These are phyloP conservation scores for Apeltes quadracus DNA, from an alignment of 2,113 vertebrate genomes.

Conservation along the genomic window DNA sequence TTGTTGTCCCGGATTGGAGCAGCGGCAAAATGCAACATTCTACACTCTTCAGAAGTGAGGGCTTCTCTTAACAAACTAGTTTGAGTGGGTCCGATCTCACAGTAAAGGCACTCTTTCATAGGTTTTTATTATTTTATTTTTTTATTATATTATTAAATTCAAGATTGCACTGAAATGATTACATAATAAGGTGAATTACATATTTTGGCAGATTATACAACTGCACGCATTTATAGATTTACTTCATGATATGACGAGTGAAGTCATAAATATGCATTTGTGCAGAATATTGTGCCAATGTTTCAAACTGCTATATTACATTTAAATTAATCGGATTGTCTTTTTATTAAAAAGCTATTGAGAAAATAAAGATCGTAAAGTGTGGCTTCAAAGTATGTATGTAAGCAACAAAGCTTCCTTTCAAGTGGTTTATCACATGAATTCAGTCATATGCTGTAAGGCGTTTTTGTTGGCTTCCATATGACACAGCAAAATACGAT, in stretches of 20 bases:
- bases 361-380: not conserved
- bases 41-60: not conserved
- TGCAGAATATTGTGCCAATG: not conserved
- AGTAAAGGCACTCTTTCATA: no score
- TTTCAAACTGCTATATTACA: not conserved
- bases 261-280: not conserved
- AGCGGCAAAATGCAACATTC: not conserved
- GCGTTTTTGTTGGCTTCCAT: constrained; percentile 12
- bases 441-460: constrained; percentile 17
- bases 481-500: constrained; percentile 7
- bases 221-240: not conserved
- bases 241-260: not conserved
- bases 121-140: no score
- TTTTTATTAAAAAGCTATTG: not conserved
- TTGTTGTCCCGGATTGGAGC: constrained; percentile 2
- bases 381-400: not conserved
- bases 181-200: constrained; percentile 7
- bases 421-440: constrained; percentile 49
- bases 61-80: constrained; percentile 4
- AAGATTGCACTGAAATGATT: not conserved
- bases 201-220: constrained; percentile 1
- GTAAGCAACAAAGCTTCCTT: constrained; percentile 46
- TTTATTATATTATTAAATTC: no score
- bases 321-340: not conserved
- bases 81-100: no score